Evolutionary conservation across 2,888 invertebrate genomes (phyloP), one percentile per base, ranked within the genome.

Genomic region (Dynastes maya): DNA sequence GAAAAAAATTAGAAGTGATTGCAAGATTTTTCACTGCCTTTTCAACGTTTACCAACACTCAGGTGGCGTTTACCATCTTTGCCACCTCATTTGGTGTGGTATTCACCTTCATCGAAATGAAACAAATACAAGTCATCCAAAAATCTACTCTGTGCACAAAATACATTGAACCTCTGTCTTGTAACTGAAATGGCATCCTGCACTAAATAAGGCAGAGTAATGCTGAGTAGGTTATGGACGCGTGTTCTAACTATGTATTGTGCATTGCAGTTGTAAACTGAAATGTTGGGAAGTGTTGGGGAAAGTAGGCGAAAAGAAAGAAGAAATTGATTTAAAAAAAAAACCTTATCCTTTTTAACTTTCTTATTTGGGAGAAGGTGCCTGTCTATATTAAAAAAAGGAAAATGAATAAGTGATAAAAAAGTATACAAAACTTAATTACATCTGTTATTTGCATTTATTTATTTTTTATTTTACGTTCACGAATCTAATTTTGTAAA

Each of bases 361-460:
- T 8, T 13, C 6, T 6, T 64, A 3, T 32, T 37, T 16, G n/a
- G 11, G n/a, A n/a, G 29, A 65, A 67, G 40, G 40, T 67, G 45
- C 45, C 8, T 40, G 22, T 67, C 65, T 22, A 40, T 9, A 40
- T 58, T 16, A 16, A 53, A n/a, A 37, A 65, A 13, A 37, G 4
- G 32, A 32, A 45, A 45, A 45, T 45, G 45, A 45, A 11, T 8
- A 45, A 8, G 8, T 8, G 11, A 45, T 37, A 67, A 67, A 67
- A 37, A 37, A 65, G n/a, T n/a, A 16, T 11, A 45, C 4, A 16
- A 45, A 67, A 67, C 6, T 22, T 22, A 2, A 22, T 53, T 53
- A 16, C 2, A n/a, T 11, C 45, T 67, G 65, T 67, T 45, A 67
- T 67, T 67, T 67, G 6, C 49, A 67, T 67, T 40, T 16, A n/a